Conservation (phyloP, 1,140 invertebrate species). For the Euwallacea similis region DNA sequence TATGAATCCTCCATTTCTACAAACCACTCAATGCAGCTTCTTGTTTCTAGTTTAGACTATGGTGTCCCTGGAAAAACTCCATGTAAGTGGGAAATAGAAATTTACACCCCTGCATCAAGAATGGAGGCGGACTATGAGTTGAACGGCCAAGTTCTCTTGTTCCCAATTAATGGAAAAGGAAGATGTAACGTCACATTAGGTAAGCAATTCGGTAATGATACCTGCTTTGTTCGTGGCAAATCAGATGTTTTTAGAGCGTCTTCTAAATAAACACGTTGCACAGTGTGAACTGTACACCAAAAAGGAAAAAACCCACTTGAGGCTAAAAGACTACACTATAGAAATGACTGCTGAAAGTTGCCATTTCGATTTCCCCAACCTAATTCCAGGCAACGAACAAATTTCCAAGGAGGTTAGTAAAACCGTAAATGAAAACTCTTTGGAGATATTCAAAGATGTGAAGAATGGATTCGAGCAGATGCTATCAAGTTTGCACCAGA, state of each 20-base stretch:
- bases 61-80: too few relatives aligned
- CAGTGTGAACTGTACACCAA: constrained; percentile 45
- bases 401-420: constrained; percentile 39
- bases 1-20: neutral
- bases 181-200: constrained; percentile 36
- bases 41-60: constrained; percentile 4
- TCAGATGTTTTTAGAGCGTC: too few relatives aligned
- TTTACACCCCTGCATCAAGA: constrained; percentile 13
- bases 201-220: constrained; percentile 4
- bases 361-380: constrained; percentile 39
- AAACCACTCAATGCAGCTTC: neutral
- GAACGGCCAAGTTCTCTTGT: constrained; percentile 37
- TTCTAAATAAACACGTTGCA: constrained; percentile 26
- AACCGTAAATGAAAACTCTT: constrained; percentile 42
- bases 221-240: too few relatives aligned
- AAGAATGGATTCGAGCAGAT: constrained; percentile 45
- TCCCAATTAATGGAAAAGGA: constrained; percentile 41
- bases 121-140: constrained; percentile 39
- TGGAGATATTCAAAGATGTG: constrained; percentile 41
- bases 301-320: constrained; percentile 35
- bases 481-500: constrained; percentile 52
- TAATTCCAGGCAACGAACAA: constrained; percentile 42
- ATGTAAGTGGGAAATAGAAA: constrained; percentile 32
- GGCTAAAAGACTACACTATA: constrained; percentile 27
- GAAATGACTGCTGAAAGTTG: constrained; percentile 27